These are phyloP conservation scores for Montipora capitata DNA, from an alignment of 92 coral and sea anemone genomes.

Conservation along the genomic window DNA sequence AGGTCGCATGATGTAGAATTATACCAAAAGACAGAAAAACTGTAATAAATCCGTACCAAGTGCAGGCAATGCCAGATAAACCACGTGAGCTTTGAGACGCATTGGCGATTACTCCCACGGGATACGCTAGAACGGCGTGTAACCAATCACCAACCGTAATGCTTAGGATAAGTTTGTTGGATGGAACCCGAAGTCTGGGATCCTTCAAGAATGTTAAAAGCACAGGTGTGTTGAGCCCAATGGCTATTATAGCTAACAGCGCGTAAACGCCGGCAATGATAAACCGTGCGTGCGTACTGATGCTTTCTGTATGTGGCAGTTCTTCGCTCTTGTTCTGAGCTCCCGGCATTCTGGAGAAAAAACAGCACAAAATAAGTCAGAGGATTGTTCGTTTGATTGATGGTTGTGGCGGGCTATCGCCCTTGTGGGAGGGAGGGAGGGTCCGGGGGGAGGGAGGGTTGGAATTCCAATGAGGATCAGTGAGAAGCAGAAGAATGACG, in stretches of 20 bases:
- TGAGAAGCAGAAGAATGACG: no score
- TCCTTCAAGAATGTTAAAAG: constrained; percentile 28
- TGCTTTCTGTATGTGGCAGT: background rate
- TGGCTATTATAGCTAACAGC: constrained; percentile 4
- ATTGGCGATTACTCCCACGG: constrained; percentile 47
- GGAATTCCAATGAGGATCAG: no score
- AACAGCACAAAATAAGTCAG: no score
- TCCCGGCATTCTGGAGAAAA: background rate
- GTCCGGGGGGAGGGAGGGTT: no score
- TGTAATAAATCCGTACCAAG: constrained; percentile 51
- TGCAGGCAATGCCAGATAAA: background rate
- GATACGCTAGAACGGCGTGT: constrained; percentile 50
- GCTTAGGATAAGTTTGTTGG: constrained; percentile 54
- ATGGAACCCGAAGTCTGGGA: constrained; percentile 11
- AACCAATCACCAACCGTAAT: constrained; percentile 64
- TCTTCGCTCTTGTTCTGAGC: constrained; percentile 6
- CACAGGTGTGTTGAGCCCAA: constrained; percentile 32
- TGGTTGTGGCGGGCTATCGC: no score
- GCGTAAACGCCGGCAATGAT: constrained; percentile 31
- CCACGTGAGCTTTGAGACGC: background rate
- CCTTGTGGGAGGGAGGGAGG: no score
- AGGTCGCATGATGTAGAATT: constrained; percentile 57
- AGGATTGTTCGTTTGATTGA: background rate
- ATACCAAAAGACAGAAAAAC: constrained; percentile 42
- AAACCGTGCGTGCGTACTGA: constrained; percentile 1